phyloP scores from a whole-genome alignment of 2,797 vertebrate species.

The Paedocypris micromegethes region DNA sequence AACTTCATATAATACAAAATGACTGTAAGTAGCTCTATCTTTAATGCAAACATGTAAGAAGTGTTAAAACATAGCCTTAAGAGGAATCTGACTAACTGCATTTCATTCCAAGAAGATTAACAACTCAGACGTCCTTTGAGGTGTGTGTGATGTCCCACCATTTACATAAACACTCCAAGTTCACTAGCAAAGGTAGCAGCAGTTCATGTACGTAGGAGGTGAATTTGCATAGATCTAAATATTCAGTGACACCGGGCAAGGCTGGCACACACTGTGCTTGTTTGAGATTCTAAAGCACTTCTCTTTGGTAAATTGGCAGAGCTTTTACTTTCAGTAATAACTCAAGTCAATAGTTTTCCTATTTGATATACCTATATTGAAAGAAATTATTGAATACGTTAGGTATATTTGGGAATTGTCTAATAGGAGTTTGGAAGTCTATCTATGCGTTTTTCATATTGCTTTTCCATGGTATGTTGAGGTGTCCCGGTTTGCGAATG shows the following conservation, averaged over 20 bases:
- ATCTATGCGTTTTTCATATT: too few relatives aligned
- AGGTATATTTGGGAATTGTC: too few relatives aligned
- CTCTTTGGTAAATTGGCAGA: conserved; percentile 13
- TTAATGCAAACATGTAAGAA: too few relatives aligned
- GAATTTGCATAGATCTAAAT: conserved; percentile 66
- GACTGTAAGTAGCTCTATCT: not conserved
- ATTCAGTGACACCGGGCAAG: conserved; percentile 52
- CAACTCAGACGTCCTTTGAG: conserved; percentile 47
- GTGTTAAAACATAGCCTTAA: too few relatives aligned
- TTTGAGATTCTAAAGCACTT: conserved; percentile 43
- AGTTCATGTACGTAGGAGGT: conserved; percentile 55
- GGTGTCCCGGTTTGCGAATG: too few relatives aligned
- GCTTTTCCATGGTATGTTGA: too few relatives aligned
- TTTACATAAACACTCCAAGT: conserved; percentile 65
- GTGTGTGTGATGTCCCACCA: conserved; percentile 41
- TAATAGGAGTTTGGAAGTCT: too few relatives aligned
- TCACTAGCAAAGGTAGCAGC: conserved; percentile 51
- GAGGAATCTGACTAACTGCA: not conserved
- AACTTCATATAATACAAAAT: conserved; percentile 23
- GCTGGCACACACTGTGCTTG: conserved; percentile 31
- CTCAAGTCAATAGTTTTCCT: conserved; percentile 5
- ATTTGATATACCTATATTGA: not conserved
- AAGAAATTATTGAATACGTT: too few relatives aligned
- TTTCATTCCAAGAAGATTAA: conserved; percentile 33
- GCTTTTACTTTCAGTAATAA: conserved; percentile 1